Evolutionary conservation across 2,113 vertebrate species (phyloP), one percentile per base, ranked within the genome.

Genomic region (Rhagologus leucostigma): DNA sequence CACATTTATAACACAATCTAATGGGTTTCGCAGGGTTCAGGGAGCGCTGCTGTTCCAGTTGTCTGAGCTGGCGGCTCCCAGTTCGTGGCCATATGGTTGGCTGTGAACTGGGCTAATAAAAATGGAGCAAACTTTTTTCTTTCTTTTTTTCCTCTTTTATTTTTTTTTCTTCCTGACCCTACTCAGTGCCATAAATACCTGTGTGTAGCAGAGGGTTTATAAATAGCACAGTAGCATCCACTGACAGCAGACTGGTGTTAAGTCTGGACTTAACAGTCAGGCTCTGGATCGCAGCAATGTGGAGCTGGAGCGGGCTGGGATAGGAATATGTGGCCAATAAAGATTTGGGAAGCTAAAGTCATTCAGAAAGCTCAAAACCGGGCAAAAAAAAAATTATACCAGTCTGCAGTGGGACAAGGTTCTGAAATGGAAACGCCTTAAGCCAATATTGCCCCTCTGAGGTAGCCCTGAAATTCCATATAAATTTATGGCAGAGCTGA

Each of bases 131-230:
- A 53, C 33, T 37, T 63, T 70, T 92, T 79, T 64, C 8, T 70
- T 18, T 3, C 22, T 14, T 46, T 35, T 35, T 24, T 30, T 17
- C 4, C 35, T 26, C 4, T 42, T n/a, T 64, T 50, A 18, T 62
- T 70, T 87, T 49, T 80, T 15, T 10, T 96, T 97, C 84, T 96
- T 95, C 92, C 93, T 87, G 90, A 94, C 93, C 96, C 50, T 44
- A 82, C 44, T 84, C 92, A 35, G 78, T 88, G 88, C 96, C 97
- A 95, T 97, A 97, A 98, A 98, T 98, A 97, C 97, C 97, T 97
- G 96, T 88, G 84, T 17, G 86, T 18, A 97, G 95, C 83, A 87
- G 68, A 82, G 62, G 79, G 84, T 96, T 97, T 97, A 97, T 97
- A 98, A 98, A 98, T 95, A 97, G 95, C 96, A 82, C 86, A 49